A percentile compares a stretch with the other conserved stretches of the same genome.
These are phyloP conservation scores for Philotrypesis tridentata DNA, from an alignment of 1,140 invertebrate species.

Conservation along the genomic window DNA sequence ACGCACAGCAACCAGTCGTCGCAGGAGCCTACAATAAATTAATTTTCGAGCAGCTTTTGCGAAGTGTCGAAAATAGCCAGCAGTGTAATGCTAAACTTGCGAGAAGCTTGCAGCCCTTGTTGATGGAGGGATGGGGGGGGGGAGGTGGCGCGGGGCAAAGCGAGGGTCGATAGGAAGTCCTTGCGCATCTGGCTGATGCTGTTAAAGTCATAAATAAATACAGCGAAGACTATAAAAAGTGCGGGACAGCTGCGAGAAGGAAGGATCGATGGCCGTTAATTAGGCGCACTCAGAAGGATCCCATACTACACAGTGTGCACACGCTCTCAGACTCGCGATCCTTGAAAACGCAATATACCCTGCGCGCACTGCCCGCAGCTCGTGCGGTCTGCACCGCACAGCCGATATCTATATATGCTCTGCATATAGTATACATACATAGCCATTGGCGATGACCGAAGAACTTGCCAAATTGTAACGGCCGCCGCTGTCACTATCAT, in stretches of 20 bases:
- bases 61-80: too few relatives aligned
- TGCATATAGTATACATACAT: too few relatives aligned
- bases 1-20: too few relatives aligned
- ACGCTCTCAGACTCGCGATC: constrained; percentile 6
- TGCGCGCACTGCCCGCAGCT: neutral
- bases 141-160: too few relatives aligned
- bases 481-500: neutral
- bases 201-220: neutral
- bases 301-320: too few relatives aligned
- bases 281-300: constrained; percentile 25
- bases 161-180: neutral
- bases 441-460: neutral
- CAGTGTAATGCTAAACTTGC: too few relatives aligned
- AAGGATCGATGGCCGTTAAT: constrained; percentile 36
- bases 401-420: too few relatives aligned
- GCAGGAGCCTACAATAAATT: too few relatives aligned
- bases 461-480: constrained; percentile 20
- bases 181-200: neutral
- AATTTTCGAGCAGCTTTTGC: too few relatives aligned
- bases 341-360: constrained; percentile 20
- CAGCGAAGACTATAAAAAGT: neutral
- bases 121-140: too few relatives aligned
- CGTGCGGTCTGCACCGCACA: too few relatives aligned
- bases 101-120: too few relatives aligned
- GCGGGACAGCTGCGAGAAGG: neutral